Conservation (phyloP, 2,113 vertebrate genomes). For the Merops nubicus region DNA sequence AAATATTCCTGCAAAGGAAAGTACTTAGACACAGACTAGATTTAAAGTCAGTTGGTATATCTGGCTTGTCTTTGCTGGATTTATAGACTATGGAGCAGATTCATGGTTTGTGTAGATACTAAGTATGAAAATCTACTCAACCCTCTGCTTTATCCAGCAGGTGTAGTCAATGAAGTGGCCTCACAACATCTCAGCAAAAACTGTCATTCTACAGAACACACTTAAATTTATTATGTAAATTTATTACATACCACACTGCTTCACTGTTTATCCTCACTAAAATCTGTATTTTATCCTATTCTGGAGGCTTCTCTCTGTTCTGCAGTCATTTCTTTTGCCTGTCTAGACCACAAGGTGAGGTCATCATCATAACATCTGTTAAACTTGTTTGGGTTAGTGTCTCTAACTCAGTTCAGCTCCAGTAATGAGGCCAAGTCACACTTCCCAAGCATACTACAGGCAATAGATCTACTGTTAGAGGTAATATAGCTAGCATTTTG, state of each 20-base stretch:
- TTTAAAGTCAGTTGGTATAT: neutral
- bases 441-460: neutral
- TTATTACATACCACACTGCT: neutral
- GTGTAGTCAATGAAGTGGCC: neutral
- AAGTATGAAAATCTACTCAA: neutral
- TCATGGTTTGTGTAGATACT: neutral
- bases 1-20: neutral
- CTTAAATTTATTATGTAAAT: neutral
- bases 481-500: neutral
- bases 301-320: neutral
- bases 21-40: neutral
- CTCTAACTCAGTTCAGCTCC: neutral
- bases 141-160: neutral
- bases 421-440: neutral
- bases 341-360: constrained; percentile 43
- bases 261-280: neutral
- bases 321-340: neutral
- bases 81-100: neutral
- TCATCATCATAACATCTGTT: neutral
- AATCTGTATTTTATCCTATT: neutral
- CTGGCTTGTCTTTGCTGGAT: neutral
- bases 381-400: neutral
- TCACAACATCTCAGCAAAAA: neutral
- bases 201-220: neutral
- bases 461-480: neutral